phyloP scores from a whole-genome alignment of 2,888 invertebrate species.

The Hedychridium roseum region DNA sequence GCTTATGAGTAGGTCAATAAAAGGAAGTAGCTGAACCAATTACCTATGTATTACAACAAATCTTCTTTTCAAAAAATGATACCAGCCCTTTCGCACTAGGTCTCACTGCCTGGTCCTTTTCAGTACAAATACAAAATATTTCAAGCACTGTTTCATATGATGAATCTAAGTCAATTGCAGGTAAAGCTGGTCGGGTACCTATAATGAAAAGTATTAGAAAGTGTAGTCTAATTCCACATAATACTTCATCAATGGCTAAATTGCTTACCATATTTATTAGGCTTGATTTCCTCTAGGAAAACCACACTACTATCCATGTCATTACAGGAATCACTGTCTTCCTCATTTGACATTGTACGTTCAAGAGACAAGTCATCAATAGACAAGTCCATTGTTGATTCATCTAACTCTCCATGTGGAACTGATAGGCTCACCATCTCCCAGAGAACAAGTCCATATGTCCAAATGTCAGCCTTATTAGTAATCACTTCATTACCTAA shows the following conservation, averaged over 20 bases:
- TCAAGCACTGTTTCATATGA: slow-evolving; percentile 73
- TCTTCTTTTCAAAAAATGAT: slow-evolving; percentile 59
- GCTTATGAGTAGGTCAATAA: too few relatives aligned
- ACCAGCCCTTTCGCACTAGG: slow-evolving; percentile 70
- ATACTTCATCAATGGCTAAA: too few relatives aligned
- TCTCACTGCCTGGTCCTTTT: slow-evolving; percentile 67
- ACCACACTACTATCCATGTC: slow-evolving; percentile 40
- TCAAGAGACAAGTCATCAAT: slow-evolving; percentile 41
- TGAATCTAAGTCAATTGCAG: slow-evolving; percentile 69
- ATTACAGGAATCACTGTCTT: slow-evolving; percentile 32
- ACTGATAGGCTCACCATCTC: slow-evolving; percentile 81
- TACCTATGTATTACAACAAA: slow-evolving; percentile 10
- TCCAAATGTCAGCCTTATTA: slow-evolving; percentile 80
- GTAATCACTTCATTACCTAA: slow-evolving; percentile 68
- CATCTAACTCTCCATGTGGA: slow-evolving; percentile 68
- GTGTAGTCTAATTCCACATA: too few relatives aligned
- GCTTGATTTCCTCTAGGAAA: slow-evolving; percentile 25
- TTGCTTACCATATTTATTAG: slow-evolving; percentile 36
- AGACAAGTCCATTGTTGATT: slow-evolving; percentile 34
- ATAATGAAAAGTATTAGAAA: not conserved
- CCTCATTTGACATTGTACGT: slow-evolving; percentile 12
- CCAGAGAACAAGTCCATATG: slow-evolving; percentile 81
- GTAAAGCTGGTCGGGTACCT: slow-evolving; percentile 78
- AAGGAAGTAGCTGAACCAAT: too few relatives aligned
- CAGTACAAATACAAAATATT: slow-evolving; percentile 77